These are phyloP conservation scores for Nerophis ophidion DNA, from an alignment of 2,113 vertebrate species.

Conservation along the genomic window DNA sequence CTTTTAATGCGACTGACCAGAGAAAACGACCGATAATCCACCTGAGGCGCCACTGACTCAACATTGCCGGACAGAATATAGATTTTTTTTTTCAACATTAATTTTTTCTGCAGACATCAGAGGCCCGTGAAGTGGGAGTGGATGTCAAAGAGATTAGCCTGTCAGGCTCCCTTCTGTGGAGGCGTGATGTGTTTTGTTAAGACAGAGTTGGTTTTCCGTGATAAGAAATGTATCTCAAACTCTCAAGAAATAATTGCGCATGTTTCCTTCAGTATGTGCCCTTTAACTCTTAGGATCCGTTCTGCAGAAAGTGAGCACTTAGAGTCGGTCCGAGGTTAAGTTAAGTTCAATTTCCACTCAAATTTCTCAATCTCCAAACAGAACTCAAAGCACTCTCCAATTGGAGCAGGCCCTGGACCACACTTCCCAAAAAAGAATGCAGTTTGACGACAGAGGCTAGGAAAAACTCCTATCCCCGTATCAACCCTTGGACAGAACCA, in stretches of 20 bases:
- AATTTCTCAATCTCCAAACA: not conserved
- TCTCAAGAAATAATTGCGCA: not conserved
- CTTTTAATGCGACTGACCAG: not conserved
- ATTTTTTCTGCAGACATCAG: not conserved
- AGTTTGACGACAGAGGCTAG: constrained; percentile 3
- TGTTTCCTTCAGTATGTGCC: not conserved
- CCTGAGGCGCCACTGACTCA: not conserved
- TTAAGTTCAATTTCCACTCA: too few relatives aligned
- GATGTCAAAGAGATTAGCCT: not conserved
- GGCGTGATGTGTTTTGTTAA: not conserved
- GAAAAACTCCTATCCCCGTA: constrained; percentile 5
- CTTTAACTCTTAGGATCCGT: too few relatives aligned
- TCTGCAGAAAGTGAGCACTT: too few relatives aligned
- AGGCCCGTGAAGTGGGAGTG: not conserved
- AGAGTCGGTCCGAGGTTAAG: too few relatives aligned
- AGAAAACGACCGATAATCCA: not conserved
- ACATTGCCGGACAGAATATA: not conserved
- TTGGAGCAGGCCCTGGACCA: not conserved
- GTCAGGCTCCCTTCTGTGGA: constrained; percentile 1
- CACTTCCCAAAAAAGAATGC: constrained; percentile 4
- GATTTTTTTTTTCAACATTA: not conserved
- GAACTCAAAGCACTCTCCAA: not conserved
- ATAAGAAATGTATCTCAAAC: not conserved
- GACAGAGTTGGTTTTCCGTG: not conserved
- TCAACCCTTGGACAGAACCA: constrained; percentile 5